These are phyloP conservation scores for Pachycephala philippinensis DNA, from an alignment of 2,113 vertebrate genomes.

Conservation along the genomic window DNA sequence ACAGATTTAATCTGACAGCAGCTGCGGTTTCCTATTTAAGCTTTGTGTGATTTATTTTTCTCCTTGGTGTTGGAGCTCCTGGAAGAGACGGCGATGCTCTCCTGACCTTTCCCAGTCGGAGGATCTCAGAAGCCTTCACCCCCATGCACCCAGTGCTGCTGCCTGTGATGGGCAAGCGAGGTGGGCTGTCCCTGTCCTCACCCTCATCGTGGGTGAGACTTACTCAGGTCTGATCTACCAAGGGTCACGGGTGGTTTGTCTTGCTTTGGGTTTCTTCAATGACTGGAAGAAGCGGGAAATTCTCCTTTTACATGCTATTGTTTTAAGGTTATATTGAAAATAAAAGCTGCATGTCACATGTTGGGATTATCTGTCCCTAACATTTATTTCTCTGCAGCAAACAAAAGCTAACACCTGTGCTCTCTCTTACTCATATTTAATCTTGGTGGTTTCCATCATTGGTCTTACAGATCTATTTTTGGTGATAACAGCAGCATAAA, in stretches of 20 bases:
- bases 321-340: not conserved
- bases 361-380: not conserved
- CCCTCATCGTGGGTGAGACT: not conserved
- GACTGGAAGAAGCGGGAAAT: not conserved
- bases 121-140: not conserved
- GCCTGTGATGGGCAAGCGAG: not conserved
- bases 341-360: not conserved
- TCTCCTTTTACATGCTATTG: not conserved
- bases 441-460: not conserved
- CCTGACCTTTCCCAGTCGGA: conserved; percentile 3
- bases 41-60: conserved; percentile 26
- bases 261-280: not conserved
- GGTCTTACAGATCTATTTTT: not conserved
- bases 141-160: not conserved
- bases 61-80: conserved; percentile 41
- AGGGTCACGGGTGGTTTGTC: not conserved
- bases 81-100: not conserved
- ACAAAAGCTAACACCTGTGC: not conserved
- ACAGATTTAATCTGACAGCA: conserved; percentile 65
- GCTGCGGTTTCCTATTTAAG: conserved; percentile 58
- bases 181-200: not conserved
- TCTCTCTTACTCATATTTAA: not conserved
- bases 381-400: not conserved
- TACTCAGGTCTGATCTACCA: not conserved
- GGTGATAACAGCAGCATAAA: not conserved